Evolutionary conservation across 2,797 vertebrate genomes (phyloP).

Genomic region (Cetoscarus ocellatus): DNA sequence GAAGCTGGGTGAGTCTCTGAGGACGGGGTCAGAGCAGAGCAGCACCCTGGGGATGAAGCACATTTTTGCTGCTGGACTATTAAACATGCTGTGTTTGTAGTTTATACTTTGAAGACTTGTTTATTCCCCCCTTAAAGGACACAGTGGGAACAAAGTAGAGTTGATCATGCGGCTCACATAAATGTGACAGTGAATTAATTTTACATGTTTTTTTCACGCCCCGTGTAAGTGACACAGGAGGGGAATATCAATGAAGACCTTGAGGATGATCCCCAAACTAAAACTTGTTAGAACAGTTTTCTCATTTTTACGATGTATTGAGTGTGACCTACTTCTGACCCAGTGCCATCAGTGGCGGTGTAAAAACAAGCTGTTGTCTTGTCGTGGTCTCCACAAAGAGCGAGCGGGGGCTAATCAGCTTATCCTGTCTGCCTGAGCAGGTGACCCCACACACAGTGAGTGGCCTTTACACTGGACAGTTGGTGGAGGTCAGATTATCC

Average conservation of each 20-base stretch:
- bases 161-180: background rate
- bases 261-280: background rate
- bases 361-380: conserved; percentile 74
- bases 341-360: conserved; percentile 21
- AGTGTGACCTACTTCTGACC: conserved; percentile 36
- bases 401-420: conserved; percentile 77
- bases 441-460: conserved; percentile 53
- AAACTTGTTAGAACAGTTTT: background rate
- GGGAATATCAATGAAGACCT: background rate
- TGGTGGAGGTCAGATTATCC: conserved; percentile 56
- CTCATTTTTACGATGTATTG: conserved; percentile 15
- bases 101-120: background rate
- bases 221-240: background rate
- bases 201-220: background rate
- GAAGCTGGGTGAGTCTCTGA: background rate
- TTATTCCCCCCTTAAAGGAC: background rate
- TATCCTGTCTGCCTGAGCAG: conserved; percentile 72
- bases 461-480: conserved; percentile 53
- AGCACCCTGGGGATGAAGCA: background rate
- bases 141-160: background rate
- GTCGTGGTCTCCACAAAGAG: conserved; percentile 70
- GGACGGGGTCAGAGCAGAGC: conserved; percentile 9
- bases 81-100: background rate
- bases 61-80: background rate
- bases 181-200: background rate